phyloP scores from a whole-genome alignment of 2,797 vertebrate genomes.

The Acipenser ruthenus region DNA sequence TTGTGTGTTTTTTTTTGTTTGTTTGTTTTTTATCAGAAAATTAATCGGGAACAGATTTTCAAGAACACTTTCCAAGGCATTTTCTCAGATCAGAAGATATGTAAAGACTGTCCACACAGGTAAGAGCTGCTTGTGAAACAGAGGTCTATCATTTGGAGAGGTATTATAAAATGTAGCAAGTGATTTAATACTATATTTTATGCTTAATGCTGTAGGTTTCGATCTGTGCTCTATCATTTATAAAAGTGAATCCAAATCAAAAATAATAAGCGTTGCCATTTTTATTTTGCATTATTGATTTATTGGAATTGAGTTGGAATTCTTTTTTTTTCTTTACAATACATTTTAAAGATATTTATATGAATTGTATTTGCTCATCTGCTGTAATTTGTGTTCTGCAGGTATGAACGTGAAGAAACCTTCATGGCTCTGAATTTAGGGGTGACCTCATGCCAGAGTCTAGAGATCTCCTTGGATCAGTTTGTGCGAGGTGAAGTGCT shows the following conservation, averaged over 20 bases:
- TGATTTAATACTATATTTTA: too few species aligned
- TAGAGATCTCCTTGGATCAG: slow-evolving; percentile 96
- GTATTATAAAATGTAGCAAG: too few species aligned
- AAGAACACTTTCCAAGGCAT: slow-evolving; percentile 98
- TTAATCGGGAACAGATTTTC: slow-evolving; percentile 94
- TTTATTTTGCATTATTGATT: too few species aligned
- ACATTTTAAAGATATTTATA: too few species aligned
- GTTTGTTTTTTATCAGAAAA: slow-evolving; percentile 76
- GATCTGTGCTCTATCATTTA: too few species aligned
- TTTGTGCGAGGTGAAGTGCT: slow-evolving; percentile 96
- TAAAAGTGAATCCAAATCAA: too few species aligned
- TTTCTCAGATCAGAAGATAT: slow-evolving; percentile 98
- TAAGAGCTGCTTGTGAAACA: slow-evolving; percentile 35
- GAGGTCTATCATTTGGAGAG: too few species aligned
- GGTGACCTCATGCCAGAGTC: slow-evolving; percentile 93
- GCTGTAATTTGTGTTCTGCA: slow-evolving; percentile 28
- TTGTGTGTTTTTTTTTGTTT: too few species aligned
- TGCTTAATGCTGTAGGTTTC: too few species aligned
- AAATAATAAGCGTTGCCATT: too few species aligned
- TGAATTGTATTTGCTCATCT: background rate
- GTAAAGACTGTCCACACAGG: slow-evolving; percentile 98
- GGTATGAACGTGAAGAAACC: slow-evolving; percentile 94
- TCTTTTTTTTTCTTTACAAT: too few species aligned
- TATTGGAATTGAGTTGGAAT: too few species aligned
- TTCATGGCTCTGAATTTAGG: slow-evolving; percentile 97